Evolutionary conservation across 2,888 invertebrate species (phyloP), one percentile per base, ranked within the genome.

Genomic region (Gandaritis pyraliata): DNA sequence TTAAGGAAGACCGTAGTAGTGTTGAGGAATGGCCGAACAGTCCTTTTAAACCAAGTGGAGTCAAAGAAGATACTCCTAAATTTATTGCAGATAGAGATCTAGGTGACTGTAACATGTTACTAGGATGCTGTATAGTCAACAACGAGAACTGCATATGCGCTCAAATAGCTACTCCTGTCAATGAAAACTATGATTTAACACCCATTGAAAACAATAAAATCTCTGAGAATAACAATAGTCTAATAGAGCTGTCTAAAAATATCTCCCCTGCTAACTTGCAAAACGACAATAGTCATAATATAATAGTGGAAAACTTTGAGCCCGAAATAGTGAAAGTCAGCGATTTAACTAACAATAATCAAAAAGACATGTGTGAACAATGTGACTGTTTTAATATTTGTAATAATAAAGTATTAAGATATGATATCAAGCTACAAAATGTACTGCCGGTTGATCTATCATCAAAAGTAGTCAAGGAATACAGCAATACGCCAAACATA

Each of bases 101-200:
- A 3, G 74, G 60, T 30, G 75, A 71, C 57, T 87, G 87, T 63
- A 80, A 82, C 71, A 62, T 76, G 52, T 75, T 76, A 54, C 61
- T 86, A 65, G 86, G 85, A 0, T 70, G 72, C 30, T 88, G 87
- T 68, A 79, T 86, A 29, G 76, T 80, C 60, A 74, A 67, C 7
- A 76, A 71, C 1, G 73, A 72, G n/a, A 75, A 72, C 48, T 86
- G 87, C 63, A 66, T 87, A 16, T 86, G 87, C 72, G 76, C 72
- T 49, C 81, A 87, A 76, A 86, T 83, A 61, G 50, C 77, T 8
- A 69, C 69, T 11, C 68, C 64, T 57, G 64, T 63, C 13, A 70
- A 72, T 5, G 70, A 74, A 46, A 72, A 73, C 18, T 73, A 74
- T 53, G 78, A 80, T 63, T 66, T 74, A 53, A 60, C 57, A 43